Percentiles rank a stretch among this genome's conserved stretches.
phyloP scores from a whole-genome alignment of 2,113 vertebrate species.

The Leucosticte australis region DNA sequence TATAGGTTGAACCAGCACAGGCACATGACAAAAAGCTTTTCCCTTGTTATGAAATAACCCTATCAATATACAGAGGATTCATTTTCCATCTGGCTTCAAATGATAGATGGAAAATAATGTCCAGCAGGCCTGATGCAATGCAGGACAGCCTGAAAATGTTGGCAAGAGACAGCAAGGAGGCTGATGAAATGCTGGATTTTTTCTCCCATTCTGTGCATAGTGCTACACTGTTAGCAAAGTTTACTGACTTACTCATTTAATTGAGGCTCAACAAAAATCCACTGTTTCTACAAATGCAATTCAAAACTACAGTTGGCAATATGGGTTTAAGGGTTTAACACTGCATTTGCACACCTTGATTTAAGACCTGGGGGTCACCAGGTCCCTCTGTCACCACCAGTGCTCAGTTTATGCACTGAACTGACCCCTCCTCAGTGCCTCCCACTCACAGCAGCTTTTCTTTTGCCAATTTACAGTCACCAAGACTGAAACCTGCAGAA shows the following conservation, averaged over 20 bases:
- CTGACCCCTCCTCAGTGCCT: not conserved
- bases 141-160: not conserved
- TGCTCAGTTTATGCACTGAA: fast-evolving
- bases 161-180: slow-evolving; percentile 4
- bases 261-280: not conserved
- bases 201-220: slow-evolving; percentile 26
- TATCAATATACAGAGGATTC: not conserved
- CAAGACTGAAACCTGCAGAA: not conserved
- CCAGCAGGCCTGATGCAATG: slow-evolving; percentile 17
- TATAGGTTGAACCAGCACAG: not conserved
- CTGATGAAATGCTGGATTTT: slow-evolving; percentile 27
- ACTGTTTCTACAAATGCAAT: not conserved
- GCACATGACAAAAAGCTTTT: not conserved
- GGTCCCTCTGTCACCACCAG: not conserved
- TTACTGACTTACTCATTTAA: not conserved
- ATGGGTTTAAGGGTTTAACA: not conserved
- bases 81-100: slow-evolving; percentile 2
- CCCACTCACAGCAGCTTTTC: not conserved
- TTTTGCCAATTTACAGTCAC: not conserved
- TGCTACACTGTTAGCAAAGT: not conserved
- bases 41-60: not conserved
- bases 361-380: fast-evolving
- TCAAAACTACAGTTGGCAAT: not conserved
- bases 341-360: not conserved
- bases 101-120: not conserved